phyloP scores from a whole-genome alignment of 2,797 vertebrate genomes.

The Pogonophryne albipinna region DNA sequence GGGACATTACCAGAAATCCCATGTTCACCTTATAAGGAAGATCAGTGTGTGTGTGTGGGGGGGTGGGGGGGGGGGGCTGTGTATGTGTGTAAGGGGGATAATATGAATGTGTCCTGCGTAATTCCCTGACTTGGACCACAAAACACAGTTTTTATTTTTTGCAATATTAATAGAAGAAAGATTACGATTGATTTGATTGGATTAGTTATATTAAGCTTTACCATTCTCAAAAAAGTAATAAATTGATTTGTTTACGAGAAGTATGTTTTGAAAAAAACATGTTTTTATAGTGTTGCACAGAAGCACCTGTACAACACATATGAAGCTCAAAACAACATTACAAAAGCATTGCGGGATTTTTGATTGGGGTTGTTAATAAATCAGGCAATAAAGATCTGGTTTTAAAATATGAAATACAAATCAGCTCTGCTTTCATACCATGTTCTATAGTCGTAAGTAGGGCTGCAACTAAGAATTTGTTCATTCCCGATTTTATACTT shows the following conservation, averaged over 20 bases:
- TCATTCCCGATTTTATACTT: neutral
- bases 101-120: slow-evolving; percentile 71
- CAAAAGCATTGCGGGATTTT: slow-evolving; percentile 22
- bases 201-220: slow-evolving; percentile 66
- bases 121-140: slow-evolving; percentile 74
- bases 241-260: slow-evolving; percentile 66
- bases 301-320: slow-evolving; percentile 40
- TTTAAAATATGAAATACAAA: slow-evolving; percentile 7
- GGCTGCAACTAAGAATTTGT: neutral
- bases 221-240: slow-evolving; percentile 57
- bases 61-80: slow-evolving; percentile 28
- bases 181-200: slow-evolving; percentile 69
- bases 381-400: neutral
- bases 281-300: slow-evolving; percentile 50
- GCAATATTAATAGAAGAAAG: slow-evolving; percentile 73
- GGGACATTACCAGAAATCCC: slow-evolving; percentile 84
- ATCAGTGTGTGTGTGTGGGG: slow-evolving; percentile 56
- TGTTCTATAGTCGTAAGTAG: neutral
- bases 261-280: slow-evolving; percentile 60
- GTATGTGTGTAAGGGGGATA: slow-evolving; percentile 51
- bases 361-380: neutral
- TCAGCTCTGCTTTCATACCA: neutral
- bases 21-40: slow-evolving; percentile 83
- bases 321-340: slow-evolving; percentile 25
- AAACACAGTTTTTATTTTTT: slow-evolving; percentile 72